phyloP scores from a whole-genome alignment of 1,140 invertebrate species.

The Anoplophora glabripennis region DNA sequence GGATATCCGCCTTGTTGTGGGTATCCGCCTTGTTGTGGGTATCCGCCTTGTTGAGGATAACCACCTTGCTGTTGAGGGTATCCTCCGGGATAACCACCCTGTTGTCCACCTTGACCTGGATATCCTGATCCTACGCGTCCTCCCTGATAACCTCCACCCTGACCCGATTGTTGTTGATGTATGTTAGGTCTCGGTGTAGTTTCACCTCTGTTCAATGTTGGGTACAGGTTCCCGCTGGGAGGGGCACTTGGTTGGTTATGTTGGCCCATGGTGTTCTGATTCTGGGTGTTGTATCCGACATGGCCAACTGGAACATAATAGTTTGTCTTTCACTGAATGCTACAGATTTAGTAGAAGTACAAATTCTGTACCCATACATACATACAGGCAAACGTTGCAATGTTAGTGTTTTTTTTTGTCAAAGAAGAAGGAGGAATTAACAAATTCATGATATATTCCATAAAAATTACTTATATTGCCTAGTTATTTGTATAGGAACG shows the following conservation, averaged over 20 bases:
- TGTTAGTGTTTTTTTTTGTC: no score
- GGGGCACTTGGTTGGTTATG: neutral
- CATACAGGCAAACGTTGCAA: no score
- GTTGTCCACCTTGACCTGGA: slow-evolving; percentile 11
- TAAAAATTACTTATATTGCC: no score
- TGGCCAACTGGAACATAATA: slow-evolving; percentile 5
- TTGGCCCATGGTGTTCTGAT: neutral
- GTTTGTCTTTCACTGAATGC: no score
- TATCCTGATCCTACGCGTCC: slow-evolving; percentile 22
- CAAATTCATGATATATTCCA: no score
- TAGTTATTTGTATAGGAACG: no score
- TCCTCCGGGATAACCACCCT: neutral
- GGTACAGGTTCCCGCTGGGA: slow-evolving; percentile 5
- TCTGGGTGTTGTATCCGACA: slow-evolving; percentile 10
- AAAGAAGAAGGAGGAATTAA: no score
- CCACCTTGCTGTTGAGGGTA: neutral
- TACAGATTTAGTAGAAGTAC: no score
- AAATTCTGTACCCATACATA: no score
- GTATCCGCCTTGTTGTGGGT: neutral
- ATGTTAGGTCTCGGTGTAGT: slow-evolving; percentile 14
- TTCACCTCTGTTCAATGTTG: slow-evolving; percentile 5
- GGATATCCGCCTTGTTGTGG: no score
- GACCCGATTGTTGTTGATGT: neutral
- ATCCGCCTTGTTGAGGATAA: slow-evolving; percentile 11
- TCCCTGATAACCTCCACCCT: slow-evolving; percentile 9